Evolutionary conservation across 1,140 invertebrate species (phyloP), one percentile per base, ranked within the genome.

Genomic region (Chelonus insularis): DNA sequence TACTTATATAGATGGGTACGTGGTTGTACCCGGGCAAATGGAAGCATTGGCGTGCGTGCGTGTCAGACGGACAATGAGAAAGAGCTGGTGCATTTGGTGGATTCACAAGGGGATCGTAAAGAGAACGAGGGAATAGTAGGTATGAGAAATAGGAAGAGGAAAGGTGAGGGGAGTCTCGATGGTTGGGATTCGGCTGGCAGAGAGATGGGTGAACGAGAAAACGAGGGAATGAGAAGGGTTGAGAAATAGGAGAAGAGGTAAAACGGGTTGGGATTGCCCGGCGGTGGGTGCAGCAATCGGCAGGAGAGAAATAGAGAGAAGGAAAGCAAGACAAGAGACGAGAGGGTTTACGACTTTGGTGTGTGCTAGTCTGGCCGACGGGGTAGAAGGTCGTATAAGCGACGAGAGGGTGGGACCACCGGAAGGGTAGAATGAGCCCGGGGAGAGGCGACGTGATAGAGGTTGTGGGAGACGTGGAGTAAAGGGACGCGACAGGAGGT

Each of bases 281-380:
- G 12, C 20, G 3, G 47, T 20, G 47, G 39, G 55, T 57, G 55
- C 55, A 20, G 55, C 55, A 20, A 25, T 23, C 18, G 21, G 21
- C 29, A 34, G 12, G 41, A 52, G 50, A 39, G 36, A 68, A 57
- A 32, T 36, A 60, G 45, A 66, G 56, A 66, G 59, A n/a, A 7
- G 16, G 41, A 47, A 29, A 20, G 12, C 52, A 43, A 43, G 41
- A 8, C 41, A 16, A 43, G 32, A 60, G 68, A 68, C 72, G 68
- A 74, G 70, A 69, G 73, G 76, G 75, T 79, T 77, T 74, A 74
- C 72, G 72, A 76, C 72, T 74, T 69, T 62, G 57, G 54, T 62
- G 66, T 68, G 66, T 69, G 73, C 69, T 72, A 70, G 71, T 76
- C 71, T 75, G 69, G 69, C 62, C 66, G 64, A 72, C 41, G 64